Base-by-base conservation (phyloP, 2,888 invertebrate species). In the Acronicta alni region DNA sequence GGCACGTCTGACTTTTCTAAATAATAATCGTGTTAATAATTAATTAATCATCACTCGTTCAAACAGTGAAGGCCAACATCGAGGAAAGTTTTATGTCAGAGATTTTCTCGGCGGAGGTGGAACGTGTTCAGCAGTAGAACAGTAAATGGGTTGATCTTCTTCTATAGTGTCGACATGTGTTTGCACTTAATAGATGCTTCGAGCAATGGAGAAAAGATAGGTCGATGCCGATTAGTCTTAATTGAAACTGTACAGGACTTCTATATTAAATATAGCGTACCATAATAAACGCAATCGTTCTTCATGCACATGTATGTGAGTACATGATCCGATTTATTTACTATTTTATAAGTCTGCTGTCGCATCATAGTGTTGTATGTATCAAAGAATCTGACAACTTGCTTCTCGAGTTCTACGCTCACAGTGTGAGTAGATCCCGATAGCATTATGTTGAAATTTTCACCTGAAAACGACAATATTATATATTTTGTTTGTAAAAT, bases 271-370 rank as follows among this genome's bases (percentile, higher is more conserved):
- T 30, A 42, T 17, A 15, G 37, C 64, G 72, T 75, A 84, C 95
- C 93, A 37, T 93, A 84, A 46, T 85, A 88, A 17, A 92, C 82
- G 26, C 82, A 89, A 37, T 91, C 87, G 67, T 95, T 93, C 64
- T 90, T 89, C 92, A 95, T 95, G 92, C 96, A 96, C 72, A 93
- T 89, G 71, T 94, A 96, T 0, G 93, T 91, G 2, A 96, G 86
- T 6, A 90, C 39, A 67, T 95, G 92, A 26, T 94, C 83, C 14
- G 96, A 95, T 62, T 93, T 93, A 77, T 96, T 96, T 15, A 82
- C 82, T 45, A 96, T 89, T 67, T 92, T 93, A 18, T 96, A 82
- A 0, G 84, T 87, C 66, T 91, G 89, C 55, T 95, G 93, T 14
- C 94, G 91, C 46, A 93, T 91, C 85, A 96, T 88, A 5, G 95